phyloP scores from a whole-genome alignment of 2,113 vertebrate species.

The Jaculus jaculus region DNA sequence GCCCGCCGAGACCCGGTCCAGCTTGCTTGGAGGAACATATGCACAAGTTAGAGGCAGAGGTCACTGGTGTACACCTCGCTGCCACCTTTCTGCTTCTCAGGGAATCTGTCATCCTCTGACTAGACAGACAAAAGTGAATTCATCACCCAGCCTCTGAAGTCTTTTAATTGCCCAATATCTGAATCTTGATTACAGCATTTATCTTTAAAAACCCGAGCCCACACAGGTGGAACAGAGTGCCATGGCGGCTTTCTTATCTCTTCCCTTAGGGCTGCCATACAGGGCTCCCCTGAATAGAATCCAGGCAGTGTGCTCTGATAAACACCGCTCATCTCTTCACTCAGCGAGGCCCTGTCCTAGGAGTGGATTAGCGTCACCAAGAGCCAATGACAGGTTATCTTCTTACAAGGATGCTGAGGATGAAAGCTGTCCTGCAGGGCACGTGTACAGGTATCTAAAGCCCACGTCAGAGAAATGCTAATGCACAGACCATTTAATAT shows the following conservation, averaged over 20 bases:
- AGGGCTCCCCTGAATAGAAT: background rate
- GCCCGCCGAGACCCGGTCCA: background rate
- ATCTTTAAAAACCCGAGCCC: constrained; percentile 70
- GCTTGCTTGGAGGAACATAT: background rate
- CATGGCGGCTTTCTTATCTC: constrained; percentile 16
- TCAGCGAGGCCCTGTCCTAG: background rate
- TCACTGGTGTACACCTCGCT: background rate
- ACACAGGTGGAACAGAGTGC: constrained; percentile 42
- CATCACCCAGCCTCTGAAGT: constrained; percentile 55
- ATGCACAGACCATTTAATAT: background rate
- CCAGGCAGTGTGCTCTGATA: constrained; percentile 53
- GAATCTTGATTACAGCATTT: constrained; percentile 60
- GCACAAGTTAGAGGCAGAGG: background rate
- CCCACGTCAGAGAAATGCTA: constrained; percentile 11
- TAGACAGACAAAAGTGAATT: constrained; percentile 21
- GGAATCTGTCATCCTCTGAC: background rate
- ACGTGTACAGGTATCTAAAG: background rate
- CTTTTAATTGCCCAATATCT: constrained; percentile 65
- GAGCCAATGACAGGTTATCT: background rate
- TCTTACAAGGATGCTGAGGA: background rate
- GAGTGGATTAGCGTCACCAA: constrained; percentile 30
- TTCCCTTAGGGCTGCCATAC: constrained; percentile 11
- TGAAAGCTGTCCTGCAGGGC: constrained; percentile 1
- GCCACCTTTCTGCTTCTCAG: background rate
- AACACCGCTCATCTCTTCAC: constrained; percentile 27